Conservation (phyloP, 2,113 vertebrate species). For the Urocitellus parryii region DNA sequence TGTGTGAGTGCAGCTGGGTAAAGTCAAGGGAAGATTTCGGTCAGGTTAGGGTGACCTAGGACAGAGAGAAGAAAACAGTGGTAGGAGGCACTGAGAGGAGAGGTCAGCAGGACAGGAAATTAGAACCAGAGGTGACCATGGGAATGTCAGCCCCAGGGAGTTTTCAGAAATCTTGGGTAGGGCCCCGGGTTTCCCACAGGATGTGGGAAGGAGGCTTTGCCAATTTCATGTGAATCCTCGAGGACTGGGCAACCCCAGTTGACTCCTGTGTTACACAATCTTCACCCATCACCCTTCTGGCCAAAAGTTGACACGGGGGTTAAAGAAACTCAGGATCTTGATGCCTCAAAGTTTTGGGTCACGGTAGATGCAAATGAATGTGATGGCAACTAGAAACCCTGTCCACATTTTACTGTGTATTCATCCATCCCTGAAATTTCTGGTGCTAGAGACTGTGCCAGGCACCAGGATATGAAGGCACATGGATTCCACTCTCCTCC, state of each 20-base stretch:
- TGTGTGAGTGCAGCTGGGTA: neutral
- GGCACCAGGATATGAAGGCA: neutral
- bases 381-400: neutral
- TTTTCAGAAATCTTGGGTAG: neutral
- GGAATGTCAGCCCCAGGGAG: neutral
- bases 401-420: rapidly evolving
- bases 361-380: neutral
- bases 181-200: constrained; percentile 59
- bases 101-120: constrained; percentile 15
- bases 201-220: constrained; percentile 63
- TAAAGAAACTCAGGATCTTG: neutral
- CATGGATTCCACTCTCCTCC: neutral
- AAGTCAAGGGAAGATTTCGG: neutral
- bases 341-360: neutral
- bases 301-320: neutral
- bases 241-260: constrained; percentile 26
- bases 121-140: neutral
- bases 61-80: neutral
- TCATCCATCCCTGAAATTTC: too few species aligned
- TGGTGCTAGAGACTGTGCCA: neutral
- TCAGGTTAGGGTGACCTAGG: neutral
- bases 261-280: constrained; percentile 16
- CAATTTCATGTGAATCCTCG: constrained; percentile 18
- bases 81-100: neutral
- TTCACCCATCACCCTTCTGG: neutral